Evolutionary conservation across 2,797 vertebrate genomes (phyloP), one percentile per base, ranked within the genome.

Genomic region (Microcaecilia unicolor): DNA sequence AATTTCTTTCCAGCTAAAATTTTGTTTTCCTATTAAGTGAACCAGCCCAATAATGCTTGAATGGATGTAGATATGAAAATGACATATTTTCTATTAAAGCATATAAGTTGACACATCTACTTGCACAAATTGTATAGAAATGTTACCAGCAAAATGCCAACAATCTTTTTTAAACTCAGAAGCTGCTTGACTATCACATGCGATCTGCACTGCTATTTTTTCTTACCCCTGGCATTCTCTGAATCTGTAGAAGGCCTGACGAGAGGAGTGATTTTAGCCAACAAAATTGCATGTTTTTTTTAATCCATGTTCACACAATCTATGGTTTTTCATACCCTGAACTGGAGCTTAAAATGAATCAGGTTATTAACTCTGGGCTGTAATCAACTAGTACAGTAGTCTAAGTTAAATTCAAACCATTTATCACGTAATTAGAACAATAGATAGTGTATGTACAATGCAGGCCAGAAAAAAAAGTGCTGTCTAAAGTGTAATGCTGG

Each of bases 101-200:
- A 63, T 75, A 75, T 77, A 66, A 71, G 45, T 79, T 76, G n/a
- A n/a, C n/a, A n/a, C n/a, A n/a, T n/a, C n/a, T n/a, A n/a, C n/a
- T n/a, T n/a, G 80, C 70, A 81, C 78, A 83, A 78, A 67, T 62
- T 75, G 63, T 80, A 73, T 64, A 73, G 69, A 75, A 71, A 70
- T 59, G n/a, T n/a, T n/a, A 59, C 51, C 65, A 76, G 53, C 60
- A 76, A 78, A n/a, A 80, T 71, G 67, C 78, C 74, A 81, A 78
- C 70, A 63, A 44, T 70, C 63, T 48, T 65, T 70, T 67, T 70
- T 9, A 58, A n/a, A 81, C 78, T 74, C 63, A 61, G 82, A 80
- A 74, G 81, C 77, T 83, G 82, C 80, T 86, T 81, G 83, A 87
- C 83, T 85, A 85, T 88, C 81, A 86, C 64, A 68, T 68, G 79